Base-by-base conservation (phyloP, 2,888 invertebrate species). In the Nebria brevicollis region DNA sequence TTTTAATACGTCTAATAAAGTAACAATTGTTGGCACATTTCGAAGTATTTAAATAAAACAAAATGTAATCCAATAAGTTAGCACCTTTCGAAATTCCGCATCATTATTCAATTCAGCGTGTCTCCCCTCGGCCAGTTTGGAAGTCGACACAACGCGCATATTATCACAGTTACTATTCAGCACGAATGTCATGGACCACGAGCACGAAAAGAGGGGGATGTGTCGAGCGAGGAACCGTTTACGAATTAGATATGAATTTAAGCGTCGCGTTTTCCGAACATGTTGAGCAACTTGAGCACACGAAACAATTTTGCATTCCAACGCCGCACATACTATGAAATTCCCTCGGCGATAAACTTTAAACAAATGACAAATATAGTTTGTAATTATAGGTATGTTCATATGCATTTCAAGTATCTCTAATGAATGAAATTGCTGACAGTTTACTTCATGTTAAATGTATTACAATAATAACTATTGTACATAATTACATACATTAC, bases 201-300 rank as follows among this genome's bases (percentile, higher is more conserved):
- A 54, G 54, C 54, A 54, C 11, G 54, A 54, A 54, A 54, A 54
- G 54, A 54, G 54, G 54, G 54, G 54, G 54, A 54, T 8, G 13
- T 54, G 54, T 54, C 54, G 54, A 11, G 54, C 54, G 8, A 54
- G 54, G 7, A 13, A 54, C 54, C 64, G 78, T 74, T 66, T 74
- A 78, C 78, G 74, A 74, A 78, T 78, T 78, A 78, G 78, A 78
- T 78, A 78, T 78, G 78, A 78, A 78, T 78, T 78, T 74, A 66
- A 78, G 65, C 78, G 74, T 34, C 20, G 72, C 54, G 74, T 72
- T 78, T 78, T 78, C 73, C 66, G 66, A 77, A 76, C 77, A 43
- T 34, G 34, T 34, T 34, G 34, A 34, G 34, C 34, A 34, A 34
- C 34, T 34, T 34, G 34, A 34, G 34, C 34, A 5, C 5, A 54